Percentiles rank a stretch among this genome's conserved stretches.
Conservation (phyloP, 1,140 invertebrate species). For the Panulirus ornatus region DNA sequence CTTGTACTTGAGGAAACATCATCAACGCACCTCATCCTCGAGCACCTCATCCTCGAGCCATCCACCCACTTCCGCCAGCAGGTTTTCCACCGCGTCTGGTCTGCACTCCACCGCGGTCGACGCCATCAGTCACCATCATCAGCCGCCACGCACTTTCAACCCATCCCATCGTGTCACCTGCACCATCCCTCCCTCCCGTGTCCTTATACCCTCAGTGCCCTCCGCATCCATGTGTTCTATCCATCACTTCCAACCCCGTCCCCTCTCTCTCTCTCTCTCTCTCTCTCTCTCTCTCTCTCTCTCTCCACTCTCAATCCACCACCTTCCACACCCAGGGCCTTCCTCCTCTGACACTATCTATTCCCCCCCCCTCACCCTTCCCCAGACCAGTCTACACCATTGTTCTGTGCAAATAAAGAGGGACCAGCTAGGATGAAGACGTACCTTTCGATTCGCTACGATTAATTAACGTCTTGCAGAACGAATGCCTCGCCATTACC, state of each 20-base stretch:
- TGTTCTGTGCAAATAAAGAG: neutral
- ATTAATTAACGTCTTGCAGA: constrained; percentile 38
- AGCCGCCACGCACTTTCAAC: neutral
- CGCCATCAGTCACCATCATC: no score
- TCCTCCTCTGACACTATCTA: neutral
- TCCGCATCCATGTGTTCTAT: neutral
- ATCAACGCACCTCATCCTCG: no score
- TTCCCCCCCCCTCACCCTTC: neutral
- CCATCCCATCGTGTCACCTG: neutral
- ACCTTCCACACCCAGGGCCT: neutral
- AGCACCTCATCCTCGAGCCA: no score
- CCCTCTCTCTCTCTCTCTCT: neutral
- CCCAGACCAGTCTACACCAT: neutral
- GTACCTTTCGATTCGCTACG: constrained; percentile 19
- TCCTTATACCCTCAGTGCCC: neutral
- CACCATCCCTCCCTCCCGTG: neutral
- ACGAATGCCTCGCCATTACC: constrained; percentile 29
- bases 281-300: neutral
- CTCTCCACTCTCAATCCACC: neutral
- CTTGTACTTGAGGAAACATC: no score
- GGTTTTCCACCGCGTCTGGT: no score
- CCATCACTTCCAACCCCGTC: no score
- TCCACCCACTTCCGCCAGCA: no score
- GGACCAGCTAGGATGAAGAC: neutral
- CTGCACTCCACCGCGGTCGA: no score